These are phyloP conservation scores for Paelopatides confundens DNA, from an alignment of 53 echinoderm and acorn worm genomes.

Conservation along the genomic window DNA sequence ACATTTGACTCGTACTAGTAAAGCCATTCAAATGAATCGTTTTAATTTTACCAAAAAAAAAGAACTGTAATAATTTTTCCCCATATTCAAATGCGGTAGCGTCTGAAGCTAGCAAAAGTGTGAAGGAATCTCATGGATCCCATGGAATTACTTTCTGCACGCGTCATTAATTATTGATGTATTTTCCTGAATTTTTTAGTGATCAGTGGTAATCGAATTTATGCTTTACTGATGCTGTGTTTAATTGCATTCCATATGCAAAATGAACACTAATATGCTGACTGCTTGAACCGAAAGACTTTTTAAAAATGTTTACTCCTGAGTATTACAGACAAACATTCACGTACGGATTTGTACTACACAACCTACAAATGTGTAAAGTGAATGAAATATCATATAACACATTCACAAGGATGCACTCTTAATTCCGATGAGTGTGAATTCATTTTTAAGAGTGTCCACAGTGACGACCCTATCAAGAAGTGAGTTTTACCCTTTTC, in stretches of 20 bases:
- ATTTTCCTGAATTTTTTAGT: slow-evolving; percentile 15
- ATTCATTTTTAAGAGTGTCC: no score
- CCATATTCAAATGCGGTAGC: not conserved
- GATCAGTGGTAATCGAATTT: slow-evolving; percentile 19
- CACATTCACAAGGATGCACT: no score
- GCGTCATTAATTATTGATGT: slow-evolving; percentile 38
- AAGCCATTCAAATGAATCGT: not conserved
- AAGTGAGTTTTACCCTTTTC: no score
- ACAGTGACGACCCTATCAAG: no score
- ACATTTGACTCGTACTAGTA: not conserved
- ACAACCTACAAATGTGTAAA: not conserved
- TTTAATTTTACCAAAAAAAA: not conserved
- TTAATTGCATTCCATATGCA: slow-evolving; percentile 38
- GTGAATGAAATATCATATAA: no score
- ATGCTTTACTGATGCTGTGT: slow-evolving; percentile 32
- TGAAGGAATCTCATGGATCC: not conserved
- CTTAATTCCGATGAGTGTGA: no score
- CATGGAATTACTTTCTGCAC: not conserved
- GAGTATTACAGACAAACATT: not conserved
- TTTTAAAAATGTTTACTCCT: not conserved
- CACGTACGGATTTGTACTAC: not conserved
- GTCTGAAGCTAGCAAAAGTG: not conserved
- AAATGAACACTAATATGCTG: slow-evolving; percentile 5
- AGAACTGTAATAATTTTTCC: not conserved
- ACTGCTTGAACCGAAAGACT: not conserved